Percentiles rank a stretch among this genome's conserved stretches.
Evolutionary conservation across 2,888 invertebrate genomes (phyloP).

Genomic region (Rhagium mordax): DNA sequence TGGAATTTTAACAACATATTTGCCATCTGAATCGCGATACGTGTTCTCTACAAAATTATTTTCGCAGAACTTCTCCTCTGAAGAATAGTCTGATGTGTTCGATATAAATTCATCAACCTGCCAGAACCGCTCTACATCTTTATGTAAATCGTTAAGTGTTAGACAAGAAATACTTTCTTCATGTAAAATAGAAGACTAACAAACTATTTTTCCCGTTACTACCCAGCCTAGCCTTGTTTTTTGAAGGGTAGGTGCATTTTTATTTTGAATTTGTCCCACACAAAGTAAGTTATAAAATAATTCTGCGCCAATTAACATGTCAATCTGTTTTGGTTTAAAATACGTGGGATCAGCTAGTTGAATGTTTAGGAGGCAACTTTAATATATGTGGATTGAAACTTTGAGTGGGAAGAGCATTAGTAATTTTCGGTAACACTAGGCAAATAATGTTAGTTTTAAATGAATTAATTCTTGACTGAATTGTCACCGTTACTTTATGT

Average conservation of each 20-base stretch:
- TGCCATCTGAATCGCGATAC: neutral
- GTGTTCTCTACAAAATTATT: neutral
- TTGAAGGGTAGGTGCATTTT: neutral
- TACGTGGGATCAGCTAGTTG: neutral
- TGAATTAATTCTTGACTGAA: constrained; percentile 5
- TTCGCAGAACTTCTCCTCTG: neutral
- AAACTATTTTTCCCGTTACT: neutral
- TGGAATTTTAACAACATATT: constrained; percentile 6
- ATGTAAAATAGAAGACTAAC: neutral
- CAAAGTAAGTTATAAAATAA: neutral
- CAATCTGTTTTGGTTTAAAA: constrained; percentile 1
- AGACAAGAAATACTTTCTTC: constrained; percentile 7
- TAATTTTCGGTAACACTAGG: neutral
- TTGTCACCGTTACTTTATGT: neutral
- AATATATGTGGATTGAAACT: neutral
- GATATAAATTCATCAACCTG: constrained; percentile 15
- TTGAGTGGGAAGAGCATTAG: neutral
- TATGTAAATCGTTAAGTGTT: constrained; percentile 2
- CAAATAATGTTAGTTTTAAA: neutral
- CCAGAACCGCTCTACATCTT: constrained; percentile 1
- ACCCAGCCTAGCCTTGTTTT: neutral
- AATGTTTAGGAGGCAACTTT: neutral
- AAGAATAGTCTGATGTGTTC: neutral
- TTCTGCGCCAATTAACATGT: constrained; percentile 7
- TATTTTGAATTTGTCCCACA: neutral